Conservation (phyloP, 2,888 invertebrate genomes). For the Rugalucina vietnamica region DNA sequence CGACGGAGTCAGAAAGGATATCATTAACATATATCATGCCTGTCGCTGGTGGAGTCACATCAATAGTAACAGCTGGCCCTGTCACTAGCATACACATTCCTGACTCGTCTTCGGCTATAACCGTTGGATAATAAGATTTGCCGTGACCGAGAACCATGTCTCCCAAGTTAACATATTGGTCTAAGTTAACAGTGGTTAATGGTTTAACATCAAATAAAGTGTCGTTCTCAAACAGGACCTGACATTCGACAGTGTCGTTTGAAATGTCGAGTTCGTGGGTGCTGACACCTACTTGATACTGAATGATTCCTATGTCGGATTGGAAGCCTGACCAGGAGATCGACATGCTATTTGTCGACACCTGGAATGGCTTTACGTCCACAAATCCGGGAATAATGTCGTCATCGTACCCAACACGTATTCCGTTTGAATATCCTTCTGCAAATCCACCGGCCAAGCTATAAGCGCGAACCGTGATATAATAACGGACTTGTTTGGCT, state of each 20-base stretch:
- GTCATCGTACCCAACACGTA: conserved; percentile 63
- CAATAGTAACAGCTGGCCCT: conserved; percentile 40
- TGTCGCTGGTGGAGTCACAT: conserved; percentile 52
- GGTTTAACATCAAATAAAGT: conserved; percentile 33
- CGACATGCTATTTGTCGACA: conserved; percentile 23
- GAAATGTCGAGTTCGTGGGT: background rate
- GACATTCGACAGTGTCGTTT: conserved; percentile 46
- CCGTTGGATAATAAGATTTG: conserved; percentile 46
- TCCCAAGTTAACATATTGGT: conserved; percentile 35
- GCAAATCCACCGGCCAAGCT: conserved; percentile 66
- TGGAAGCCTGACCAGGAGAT: conserved; percentile 56
- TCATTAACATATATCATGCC: conserved; percentile 38
- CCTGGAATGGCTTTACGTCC: conserved; percentile 28
- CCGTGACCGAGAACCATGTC: conserved; percentile 47
- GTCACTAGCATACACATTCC: conserved; percentile 47
- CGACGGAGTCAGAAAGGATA: background rate
- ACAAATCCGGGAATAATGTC: conserved; percentile 50
- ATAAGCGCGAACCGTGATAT: conserved; percentile 70
- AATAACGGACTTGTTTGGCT: conserved; percentile 63
- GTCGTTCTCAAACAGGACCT: background rate
- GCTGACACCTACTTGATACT: conserved; percentile 49
- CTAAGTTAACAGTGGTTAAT: conserved; percentile 26
- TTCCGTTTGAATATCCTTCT: conserved; percentile 70
- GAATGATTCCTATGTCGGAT: conserved; percentile 56
- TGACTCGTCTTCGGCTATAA: conserved; percentile 56